Evolutionary conservation across 2,888 invertebrate species (phyloP).

Genomic region (Flexamia atlantica): DNA sequence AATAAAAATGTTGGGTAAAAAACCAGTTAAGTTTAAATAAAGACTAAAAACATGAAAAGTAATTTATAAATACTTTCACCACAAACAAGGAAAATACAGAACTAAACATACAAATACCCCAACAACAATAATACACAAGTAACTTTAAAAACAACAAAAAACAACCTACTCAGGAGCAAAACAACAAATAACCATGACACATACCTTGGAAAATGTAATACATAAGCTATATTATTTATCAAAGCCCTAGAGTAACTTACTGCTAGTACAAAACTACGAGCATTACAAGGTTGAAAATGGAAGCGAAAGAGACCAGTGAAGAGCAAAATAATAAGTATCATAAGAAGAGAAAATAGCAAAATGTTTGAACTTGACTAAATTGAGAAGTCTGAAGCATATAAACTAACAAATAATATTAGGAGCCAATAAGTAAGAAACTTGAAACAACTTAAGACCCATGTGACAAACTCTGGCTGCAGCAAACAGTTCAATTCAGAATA

Average conservation of each 20-base stretch:
- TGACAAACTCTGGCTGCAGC: neutral
- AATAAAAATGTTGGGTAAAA: no score
- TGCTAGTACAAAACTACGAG: slow-evolving; percentile 47
- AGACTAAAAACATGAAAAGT: no score
- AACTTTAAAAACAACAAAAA: neutral
- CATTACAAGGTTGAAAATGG: slow-evolving; percentile 16
- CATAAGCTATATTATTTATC: neutral
- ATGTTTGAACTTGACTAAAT: neutral
- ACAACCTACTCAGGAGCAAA: neutral
- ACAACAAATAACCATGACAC: neutral
- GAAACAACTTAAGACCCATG: neutral
- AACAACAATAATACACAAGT: no score
- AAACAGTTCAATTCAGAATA: neutral
- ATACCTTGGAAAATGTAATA: neutral
- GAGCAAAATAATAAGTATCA: slow-evolving; percentile 40
- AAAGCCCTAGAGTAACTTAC: slow-evolving; percentile 29
- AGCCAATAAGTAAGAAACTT: slow-evolving; percentile 10
- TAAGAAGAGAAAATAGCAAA: slow-evolving; percentile 4
- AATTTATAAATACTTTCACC: no score
- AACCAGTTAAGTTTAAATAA: no score
- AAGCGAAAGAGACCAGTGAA: slow-evolving; percentile 20
- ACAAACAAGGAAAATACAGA: neutral
- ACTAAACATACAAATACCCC: no score
- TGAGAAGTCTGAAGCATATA: slow-evolving; percentile 6
- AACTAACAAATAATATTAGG: neutral